These are phyloP conservation scores for Emydocephalus ijimae DNA, from an alignment of 2,113 vertebrate species.

Conservation along the genomic window DNA sequence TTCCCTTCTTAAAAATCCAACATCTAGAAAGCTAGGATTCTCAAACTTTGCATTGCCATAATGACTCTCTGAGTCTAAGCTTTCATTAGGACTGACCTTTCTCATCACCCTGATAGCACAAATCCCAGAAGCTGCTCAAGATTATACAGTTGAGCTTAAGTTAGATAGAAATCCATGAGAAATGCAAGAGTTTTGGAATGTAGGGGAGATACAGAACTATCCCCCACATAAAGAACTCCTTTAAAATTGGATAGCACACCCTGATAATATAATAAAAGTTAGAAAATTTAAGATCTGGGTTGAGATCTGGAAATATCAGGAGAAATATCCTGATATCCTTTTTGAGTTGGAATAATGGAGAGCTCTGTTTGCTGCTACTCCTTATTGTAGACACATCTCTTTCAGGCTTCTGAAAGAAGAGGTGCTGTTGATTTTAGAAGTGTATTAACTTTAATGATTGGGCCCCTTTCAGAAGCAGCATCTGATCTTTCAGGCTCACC, in stretches of 20 bases:
- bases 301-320: not conserved
- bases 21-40: not conserved
- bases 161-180: not conserved
- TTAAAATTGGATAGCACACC: not conserved
- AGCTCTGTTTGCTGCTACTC: not conserved
- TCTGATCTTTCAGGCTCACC: not conserved
- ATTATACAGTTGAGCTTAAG: not conserved
- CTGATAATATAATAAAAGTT: not conserved
- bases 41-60: not conserved
- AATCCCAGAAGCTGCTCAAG: not conserved
- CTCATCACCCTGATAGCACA: not conserved
- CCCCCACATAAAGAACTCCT: not conserved
- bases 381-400: not conserved
- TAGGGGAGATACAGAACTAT: not conserved
- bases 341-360: not conserved
- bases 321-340: not conserved
- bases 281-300: not conserved
- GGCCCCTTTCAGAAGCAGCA: not conserved
- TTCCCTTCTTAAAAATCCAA: not conserved
- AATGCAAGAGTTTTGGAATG: not conserved
- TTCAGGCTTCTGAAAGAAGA: not conserved
- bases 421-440: not conserved
- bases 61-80: not conserved
- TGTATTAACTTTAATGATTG: not conserved
- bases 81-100: not conserved